phyloP scores from a whole-genome alignment of 2,797 vertebrate species.

The Furcifer pardalis region DNA sequence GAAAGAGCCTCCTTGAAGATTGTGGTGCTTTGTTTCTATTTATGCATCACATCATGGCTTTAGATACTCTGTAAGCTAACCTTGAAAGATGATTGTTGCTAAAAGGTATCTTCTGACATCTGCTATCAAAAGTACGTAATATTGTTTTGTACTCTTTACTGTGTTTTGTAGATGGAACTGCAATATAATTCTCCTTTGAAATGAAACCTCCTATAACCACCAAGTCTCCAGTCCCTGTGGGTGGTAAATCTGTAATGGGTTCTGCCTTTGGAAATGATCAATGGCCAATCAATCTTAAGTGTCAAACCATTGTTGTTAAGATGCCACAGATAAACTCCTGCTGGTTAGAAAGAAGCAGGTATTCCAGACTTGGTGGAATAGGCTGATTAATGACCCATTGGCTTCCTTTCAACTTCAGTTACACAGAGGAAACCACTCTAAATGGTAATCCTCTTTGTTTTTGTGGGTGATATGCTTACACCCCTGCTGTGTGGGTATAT shows the following conservation, averaged over 20 bases:
- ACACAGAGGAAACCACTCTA: neutral
- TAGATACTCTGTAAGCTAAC: too few relatives aligned
- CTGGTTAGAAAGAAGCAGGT: neutral
- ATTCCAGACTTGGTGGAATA: neutral
- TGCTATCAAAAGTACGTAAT: neutral
- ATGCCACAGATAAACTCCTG: neutral
- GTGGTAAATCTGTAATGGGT: constrained; percentile 19
- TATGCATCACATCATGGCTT: too few relatives aligned
- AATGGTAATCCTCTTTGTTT: neutral
- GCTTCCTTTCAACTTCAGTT: neutral
- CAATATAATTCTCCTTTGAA: neutral
- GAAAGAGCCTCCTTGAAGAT: too few relatives aligned
- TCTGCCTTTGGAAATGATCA: constrained; percentile 16
- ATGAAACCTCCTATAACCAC: neutral
- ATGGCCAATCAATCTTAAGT: constrained; percentile 26
- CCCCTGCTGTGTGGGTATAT: neutral
- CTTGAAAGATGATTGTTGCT: too few relatives aligned
- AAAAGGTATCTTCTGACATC: neutral
- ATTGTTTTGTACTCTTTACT: neutral
- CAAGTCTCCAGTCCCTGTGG: neutral
- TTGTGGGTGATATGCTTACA: neutral
- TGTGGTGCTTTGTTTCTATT: too few relatives aligned
- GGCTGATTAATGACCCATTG: constrained; percentile 20
- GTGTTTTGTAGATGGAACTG: neutral
- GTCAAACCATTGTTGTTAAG: constrained; percentile 18